Conservation (phyloP, 2,113 vertebrate species). For the Zapornia atra region DNA sequence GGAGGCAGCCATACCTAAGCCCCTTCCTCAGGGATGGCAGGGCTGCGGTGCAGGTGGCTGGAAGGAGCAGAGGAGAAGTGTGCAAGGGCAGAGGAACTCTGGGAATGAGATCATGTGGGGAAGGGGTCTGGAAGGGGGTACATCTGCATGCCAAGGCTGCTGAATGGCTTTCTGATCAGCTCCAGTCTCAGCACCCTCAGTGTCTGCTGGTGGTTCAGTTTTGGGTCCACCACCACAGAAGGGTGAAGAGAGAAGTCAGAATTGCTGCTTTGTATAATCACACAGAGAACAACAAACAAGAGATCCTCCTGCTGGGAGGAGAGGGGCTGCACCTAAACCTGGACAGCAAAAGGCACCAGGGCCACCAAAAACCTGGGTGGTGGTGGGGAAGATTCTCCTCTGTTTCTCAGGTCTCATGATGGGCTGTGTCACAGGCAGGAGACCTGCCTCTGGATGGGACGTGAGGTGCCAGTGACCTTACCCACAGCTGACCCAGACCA, state of each 20-base stretch:
- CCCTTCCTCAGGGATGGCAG: neutral
- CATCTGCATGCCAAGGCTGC: neutral
- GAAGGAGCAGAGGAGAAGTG: neutral
- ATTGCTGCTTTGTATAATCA: neutral
- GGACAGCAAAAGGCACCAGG: neutral
- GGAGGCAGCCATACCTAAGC: neutral
- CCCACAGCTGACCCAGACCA: neutral
- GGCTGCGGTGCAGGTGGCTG: neutral
- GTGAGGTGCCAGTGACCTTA: accelerated
- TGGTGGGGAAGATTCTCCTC: neutral
- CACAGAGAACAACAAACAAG: neutral
- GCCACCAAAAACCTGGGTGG: accelerated
- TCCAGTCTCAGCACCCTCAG: neutral
- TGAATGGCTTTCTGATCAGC: neutral
- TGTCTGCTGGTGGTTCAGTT: neutral
- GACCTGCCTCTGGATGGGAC: neutral
- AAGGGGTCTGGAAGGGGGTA: neutral
- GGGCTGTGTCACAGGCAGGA: neutral
- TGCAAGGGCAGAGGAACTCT: neutral
- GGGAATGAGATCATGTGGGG: neutral
- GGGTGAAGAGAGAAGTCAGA: neutral
- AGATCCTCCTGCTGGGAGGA: neutral
- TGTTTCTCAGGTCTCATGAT: no score
- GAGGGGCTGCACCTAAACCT: neutral
- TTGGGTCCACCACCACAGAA: neutral